Base-by-base conservation (phyloP, 2,888 invertebrate species). In the Phorcus lineatus region DNA sequence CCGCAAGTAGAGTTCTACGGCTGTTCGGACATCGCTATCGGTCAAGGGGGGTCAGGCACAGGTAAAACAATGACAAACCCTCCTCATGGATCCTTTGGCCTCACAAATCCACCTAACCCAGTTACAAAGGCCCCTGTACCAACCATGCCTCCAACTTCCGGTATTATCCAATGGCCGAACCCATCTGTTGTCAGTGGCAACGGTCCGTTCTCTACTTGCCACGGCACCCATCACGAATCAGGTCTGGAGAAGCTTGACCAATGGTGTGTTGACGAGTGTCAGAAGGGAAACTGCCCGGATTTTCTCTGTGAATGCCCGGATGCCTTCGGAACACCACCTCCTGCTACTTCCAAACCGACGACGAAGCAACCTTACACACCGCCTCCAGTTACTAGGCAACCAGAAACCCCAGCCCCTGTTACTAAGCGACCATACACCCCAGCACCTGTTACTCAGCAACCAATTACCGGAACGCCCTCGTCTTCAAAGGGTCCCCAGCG, bases 1-100 rank as follows among this genome's bases (percentile, higher is more conserved):
- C 85, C 86, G 31, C 90, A 90, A 77, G 90, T 90, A 80, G 89
- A 90, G 79, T 90, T 90, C 81, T 90, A 89, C 80, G 89, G 89
- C 52, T 90, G 90, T 77, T 85, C 90, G 9, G 90, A 90, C 74
- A 86, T 90, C 57, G 87, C 88, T 17, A 88, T 90, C 74, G 88
- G 88, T 40, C 52, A 57, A 22, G 40, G 52, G n/a, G 57, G 36
- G 36, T 36, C 36, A 36, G 36, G 36, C 3, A 47, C 47, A 47
- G 47, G 47, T 13, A 4, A 6, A 47, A 13, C 47, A 47, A 13
- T 6, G 11, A 47, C 47, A 1, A 47, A 47, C 47, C 47, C 47
- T 47, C 47, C 47, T 11, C 47, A 47, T 11, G 13, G 47, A 47
- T 11, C 47, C 13, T 36, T 36, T 36, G 36, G 36, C 36, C 1